Evolutionary conservation across 1,140 invertebrate species (phyloP).

Genomic region (Yoshiicerus persimilis): DNA sequence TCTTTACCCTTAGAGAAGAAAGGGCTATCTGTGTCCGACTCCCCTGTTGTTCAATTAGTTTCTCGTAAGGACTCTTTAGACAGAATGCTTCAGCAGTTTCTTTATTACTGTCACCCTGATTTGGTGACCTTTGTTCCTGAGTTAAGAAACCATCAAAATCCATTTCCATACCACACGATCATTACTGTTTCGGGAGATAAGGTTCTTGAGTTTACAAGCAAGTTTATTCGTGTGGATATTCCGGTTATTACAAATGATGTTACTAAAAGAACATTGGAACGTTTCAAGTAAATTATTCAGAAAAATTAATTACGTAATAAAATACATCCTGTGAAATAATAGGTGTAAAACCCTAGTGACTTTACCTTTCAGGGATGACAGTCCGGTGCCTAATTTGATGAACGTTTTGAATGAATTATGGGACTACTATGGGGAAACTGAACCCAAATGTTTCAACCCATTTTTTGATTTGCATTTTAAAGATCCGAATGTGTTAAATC

Average conservation of each 20-base stretch:
- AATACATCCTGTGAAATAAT: no score
- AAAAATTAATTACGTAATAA: background rate
- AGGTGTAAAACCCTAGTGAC: background rate
- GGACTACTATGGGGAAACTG: background rate
- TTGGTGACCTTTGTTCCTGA: constrained; percentile 30
- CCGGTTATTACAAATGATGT: constrained; percentile 12
- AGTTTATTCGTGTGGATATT: constrained; percentile 15
- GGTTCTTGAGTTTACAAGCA: constrained; percentile 31
- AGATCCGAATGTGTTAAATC: background rate
- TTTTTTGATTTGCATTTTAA: constrained; percentile 4
- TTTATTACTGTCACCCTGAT: constrained; percentile 32
- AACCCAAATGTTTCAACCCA: background rate
- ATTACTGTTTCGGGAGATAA: constrained; percentile 25
- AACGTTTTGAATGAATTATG: background rate
- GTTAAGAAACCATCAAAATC: no score
- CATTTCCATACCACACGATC: background rate
- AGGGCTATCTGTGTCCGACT: constrained; percentile 24
- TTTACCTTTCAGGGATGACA: background rate
- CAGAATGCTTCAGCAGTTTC: constrained; percentile 32
- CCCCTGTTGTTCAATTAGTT: background rate
- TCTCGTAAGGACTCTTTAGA: constrained; percentile 11
- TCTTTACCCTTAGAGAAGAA: background rate
- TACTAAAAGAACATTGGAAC: background rate
- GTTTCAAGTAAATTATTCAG: background rate
- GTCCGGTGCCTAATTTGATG: constrained; percentile 8